These are phyloP conservation scores for Zaprionus inermis DNA, from an alignment of 1,140 invertebrate species.

Conservation along the genomic window DNA sequence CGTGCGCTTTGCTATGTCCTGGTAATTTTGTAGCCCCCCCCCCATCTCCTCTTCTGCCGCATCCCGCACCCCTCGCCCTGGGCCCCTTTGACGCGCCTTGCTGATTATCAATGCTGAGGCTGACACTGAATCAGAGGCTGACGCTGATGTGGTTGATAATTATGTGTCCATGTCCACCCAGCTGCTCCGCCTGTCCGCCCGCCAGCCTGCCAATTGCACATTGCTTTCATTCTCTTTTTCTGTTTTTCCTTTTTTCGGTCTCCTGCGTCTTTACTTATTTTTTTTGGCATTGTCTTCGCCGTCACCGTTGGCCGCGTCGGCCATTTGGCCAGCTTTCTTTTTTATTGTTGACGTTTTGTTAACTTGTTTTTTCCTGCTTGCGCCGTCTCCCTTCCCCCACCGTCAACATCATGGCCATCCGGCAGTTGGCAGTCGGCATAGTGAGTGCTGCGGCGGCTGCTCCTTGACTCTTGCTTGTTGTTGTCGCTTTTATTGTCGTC, in stretches of 20 bases:
- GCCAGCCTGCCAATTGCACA: conserved; percentile 12
- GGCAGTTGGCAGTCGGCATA: conserved; percentile 15
- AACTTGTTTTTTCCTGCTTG: conserved; percentile 79
- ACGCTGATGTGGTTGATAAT: conserved; percentile 73
- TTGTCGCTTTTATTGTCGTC: conserved; percentile 77
- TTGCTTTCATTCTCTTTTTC: conserved; percentile 20
- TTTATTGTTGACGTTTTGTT: conserved; percentile 76
- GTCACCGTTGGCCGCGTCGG: conserved; percentile 47
- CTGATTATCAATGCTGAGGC: conserved; percentile 70
- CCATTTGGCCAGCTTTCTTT: conserved; percentile 58
- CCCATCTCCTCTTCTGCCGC: not conserved
- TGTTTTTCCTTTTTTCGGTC: not conserved
- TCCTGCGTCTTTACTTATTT: not conserved
- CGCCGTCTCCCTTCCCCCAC: conserved; percentile 18
- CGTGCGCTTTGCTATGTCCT: conserved; percentile 25
- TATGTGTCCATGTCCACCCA: conserved; percentile 69
- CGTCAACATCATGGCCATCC: conserved; percentile 20
- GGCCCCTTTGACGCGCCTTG: conserved; percentile 33
- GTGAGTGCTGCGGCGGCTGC: conserved; percentile 8
- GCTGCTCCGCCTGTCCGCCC: conserved; percentile 6
- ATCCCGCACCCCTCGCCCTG: no score
- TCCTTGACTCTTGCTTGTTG: conserved; percentile 48
- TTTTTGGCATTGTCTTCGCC: conserved; percentile 53
- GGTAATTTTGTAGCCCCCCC: conserved; percentile 15
- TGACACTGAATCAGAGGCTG: conserved; percentile 18